phyloP scores from a whole-genome alignment of 2,113 vertebrate species.

The Ammodytes marinus region DNA sequence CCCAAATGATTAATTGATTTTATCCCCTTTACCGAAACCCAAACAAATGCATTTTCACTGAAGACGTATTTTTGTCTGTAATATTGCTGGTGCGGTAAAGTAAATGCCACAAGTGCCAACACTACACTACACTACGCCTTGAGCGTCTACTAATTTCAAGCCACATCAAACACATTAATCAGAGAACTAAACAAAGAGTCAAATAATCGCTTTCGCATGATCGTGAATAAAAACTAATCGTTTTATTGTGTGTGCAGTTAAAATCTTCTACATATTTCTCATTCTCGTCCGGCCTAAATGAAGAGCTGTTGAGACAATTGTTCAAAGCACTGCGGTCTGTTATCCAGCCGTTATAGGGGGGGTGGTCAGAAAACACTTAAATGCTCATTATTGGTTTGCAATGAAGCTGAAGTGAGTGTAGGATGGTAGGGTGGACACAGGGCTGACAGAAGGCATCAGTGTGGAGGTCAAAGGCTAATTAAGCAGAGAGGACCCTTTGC shows the following conservation, averaged over 20 bases:
- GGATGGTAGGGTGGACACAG: conserved; percentile 50
- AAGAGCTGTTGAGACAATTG: conserved; percentile 40
- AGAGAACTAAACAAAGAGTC: conserved; percentile 38
- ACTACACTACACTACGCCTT: not conserved
- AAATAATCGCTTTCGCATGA: conserved; percentile 42
- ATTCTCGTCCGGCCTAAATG: not conserved
- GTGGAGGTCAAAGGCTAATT: conserved; percentile 89
- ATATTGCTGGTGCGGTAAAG: not conserved
- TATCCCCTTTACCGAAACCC: not conserved
- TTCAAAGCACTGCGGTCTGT: conserved; percentile 66
- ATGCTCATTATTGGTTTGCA: conserved; percentile 77
- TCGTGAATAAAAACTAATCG: conserved; percentile 36
- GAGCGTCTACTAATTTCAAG: conserved; percentile 52
- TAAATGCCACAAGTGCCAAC: not conserved
- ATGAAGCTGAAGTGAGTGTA: conserved; percentile 40
- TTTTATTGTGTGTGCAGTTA: conserved; percentile 12
- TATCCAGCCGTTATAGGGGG: conserved; percentile 27
- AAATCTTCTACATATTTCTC: conserved; percentile 36
- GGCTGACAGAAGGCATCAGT: conserved; percentile 81
- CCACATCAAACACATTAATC: conserved; percentile 54
- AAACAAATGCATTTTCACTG: not conserved
- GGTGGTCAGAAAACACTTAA: conserved; percentile 63
- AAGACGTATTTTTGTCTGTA: not conserved
- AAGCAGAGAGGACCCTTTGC: conserved; percentile 84
- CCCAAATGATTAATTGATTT: not conserved